Conservation (phyloP, 2,797 vertebrate species). For the Dendrocincla tyrannina region DNA sequence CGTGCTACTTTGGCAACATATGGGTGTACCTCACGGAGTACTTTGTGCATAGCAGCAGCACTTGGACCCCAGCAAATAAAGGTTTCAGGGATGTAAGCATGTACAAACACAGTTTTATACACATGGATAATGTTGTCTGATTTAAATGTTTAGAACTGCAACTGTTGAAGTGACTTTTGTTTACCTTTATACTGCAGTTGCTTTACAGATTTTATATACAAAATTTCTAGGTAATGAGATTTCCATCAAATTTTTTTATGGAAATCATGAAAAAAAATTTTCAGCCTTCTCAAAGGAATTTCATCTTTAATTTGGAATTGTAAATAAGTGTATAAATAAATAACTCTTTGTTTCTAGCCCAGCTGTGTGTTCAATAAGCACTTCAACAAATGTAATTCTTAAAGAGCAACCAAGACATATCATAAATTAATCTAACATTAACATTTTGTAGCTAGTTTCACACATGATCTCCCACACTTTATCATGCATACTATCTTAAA, state of each 20-base stretch:
- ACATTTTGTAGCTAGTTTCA: neutral
- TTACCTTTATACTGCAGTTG: neutral
- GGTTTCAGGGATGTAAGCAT: neutral
- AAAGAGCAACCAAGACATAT: neutral
- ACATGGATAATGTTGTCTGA: accelerated
- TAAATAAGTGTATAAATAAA: neutral
- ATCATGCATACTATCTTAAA: neutral
- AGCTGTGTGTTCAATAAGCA: neutral
- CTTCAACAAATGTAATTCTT: neutral
- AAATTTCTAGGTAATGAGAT: neutral
- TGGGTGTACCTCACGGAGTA: neutral
- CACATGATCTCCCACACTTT: neutral
- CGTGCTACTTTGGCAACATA: neutral
- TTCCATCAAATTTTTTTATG: neutral
- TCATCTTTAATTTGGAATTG: neutral
- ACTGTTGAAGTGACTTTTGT: neutral
- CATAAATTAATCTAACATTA: neutral
- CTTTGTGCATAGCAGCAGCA: neutral
- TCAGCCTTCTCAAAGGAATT: neutral
- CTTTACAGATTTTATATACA: neutral
- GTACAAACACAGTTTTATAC: neutral
- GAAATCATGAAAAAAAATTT: accelerated
- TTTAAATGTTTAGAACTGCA: neutral
- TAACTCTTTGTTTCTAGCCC: neutral
- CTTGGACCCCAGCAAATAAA: neutral